Conservation (phyloP, 2,888 invertebrate species). For the Acanthoscelides obtectus region DNA sequence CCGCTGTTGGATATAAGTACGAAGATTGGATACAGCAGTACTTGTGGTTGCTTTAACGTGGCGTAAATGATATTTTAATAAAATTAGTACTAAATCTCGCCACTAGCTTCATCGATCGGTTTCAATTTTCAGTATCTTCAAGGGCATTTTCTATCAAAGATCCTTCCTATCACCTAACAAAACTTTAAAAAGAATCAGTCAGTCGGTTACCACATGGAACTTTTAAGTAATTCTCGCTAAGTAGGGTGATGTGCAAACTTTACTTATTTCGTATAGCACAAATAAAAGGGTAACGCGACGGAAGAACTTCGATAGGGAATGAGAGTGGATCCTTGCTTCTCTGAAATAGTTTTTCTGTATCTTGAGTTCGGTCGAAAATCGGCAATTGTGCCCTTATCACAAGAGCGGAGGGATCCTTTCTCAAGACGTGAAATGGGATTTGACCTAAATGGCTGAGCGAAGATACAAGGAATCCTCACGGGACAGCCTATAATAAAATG, state of each 20-base stretch:
- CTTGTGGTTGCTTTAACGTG: no score
- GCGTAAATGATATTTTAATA: no score
- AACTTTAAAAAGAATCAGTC: neutral
- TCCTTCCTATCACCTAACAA: neutral
- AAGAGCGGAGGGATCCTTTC: neutral
- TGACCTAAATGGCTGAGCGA: neutral
- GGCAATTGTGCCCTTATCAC: neutral
- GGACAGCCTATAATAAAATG: neutral
- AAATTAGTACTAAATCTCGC: no score
- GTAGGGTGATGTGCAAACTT: neutral
- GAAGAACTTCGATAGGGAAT: neutral
- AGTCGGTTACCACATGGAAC: neutral
- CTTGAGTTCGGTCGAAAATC: neutral
- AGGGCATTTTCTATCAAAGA: neutral
- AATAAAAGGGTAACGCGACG: neutral
- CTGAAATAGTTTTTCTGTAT: neutral
- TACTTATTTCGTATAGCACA: neutral
- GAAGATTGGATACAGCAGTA: no score
- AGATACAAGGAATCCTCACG: neutral
- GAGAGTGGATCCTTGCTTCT: neutral
- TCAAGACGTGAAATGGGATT: neutral
- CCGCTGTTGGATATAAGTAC: no score
- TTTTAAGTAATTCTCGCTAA: neutral
- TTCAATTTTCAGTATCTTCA: neutral
- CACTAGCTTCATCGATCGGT: neutral